A percentile compares a stretch with the other conserved stretches of the same genome.
These are phyloP conservation scores for Montipora sp. DNA, from an alignment of 64 coral and sea anemone genomes.

Conservation along the genomic window DNA sequence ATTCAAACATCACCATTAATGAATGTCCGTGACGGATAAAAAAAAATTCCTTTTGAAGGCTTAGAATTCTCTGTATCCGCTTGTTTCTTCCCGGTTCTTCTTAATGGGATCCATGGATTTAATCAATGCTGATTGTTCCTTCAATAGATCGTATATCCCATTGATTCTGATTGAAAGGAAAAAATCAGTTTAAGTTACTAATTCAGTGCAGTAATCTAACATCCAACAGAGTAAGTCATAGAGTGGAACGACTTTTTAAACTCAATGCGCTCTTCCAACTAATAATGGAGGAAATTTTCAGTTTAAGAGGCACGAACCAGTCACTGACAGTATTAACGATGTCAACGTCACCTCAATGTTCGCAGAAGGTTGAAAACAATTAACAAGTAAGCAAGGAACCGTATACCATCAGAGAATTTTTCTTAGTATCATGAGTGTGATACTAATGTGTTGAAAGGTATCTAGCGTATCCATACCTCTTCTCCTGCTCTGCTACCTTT, in stretches of 20 bases:
- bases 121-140: background rate
- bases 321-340: too few relatives aligned
- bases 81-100: background rate
- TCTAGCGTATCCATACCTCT: background rate
- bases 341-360: too few relatives aligned
- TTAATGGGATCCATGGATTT: background rate
- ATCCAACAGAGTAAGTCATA: too few relatives aligned
- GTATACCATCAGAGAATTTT: background rate
- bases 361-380: too few relatives aligned
- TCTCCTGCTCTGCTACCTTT: conserved; percentile 63
- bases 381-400: too few relatives aligned
- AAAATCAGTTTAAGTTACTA: background rate
- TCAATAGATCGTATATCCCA: conserved; percentile 16
- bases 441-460: background rate
- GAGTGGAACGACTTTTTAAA: too few relatives aligned
- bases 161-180: background rate
- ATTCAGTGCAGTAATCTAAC: background rate
- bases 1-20: too few relatives aligned
- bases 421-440: background rate
- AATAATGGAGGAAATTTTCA: too few relatives aligned
- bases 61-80: background rate
- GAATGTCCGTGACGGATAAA: background rate
- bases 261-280: too few relatives aligned
- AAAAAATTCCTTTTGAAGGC: background rate
- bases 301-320: too few relatives aligned